phyloP scores from a whole-genome alignment of 2,888 invertebrate genomes.

The Falcaria lacertinaria region DNA sequence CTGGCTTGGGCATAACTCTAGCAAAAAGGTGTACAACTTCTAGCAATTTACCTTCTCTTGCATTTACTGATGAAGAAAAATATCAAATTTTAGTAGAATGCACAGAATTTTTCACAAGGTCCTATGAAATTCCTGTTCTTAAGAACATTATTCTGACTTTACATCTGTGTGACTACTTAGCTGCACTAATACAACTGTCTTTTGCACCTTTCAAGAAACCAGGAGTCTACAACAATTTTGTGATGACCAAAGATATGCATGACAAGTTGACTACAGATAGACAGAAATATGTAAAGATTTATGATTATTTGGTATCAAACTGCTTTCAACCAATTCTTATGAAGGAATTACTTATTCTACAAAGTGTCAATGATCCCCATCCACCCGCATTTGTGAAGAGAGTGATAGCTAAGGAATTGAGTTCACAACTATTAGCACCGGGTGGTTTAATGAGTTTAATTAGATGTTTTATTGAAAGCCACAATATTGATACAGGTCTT shows the following conservation, averaged over 20 bases:
- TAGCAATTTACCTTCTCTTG: conserved; percentile 40
- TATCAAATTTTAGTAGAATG: conserved; percentile 73
- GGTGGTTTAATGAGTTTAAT: conserved; percentile 84
- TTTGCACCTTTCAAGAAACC: conserved; percentile 84
- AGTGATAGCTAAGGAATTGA: conserved; percentile 80
- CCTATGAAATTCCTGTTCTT: conserved; percentile 72
- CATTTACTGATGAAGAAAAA: conserved; percentile 66
- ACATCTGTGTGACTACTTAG: conserved; percentile 81
- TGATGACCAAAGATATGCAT: conserved; percentile 80
- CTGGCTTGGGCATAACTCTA: conserved; percentile 81
- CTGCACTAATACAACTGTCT: conserved; percentile 84
- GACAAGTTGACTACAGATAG: conserved; percentile 70
- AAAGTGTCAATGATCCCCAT: conserved; percentile 67
- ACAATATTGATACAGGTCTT: conserved; percentile 74
- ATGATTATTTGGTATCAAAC: conserved; percentile 73
- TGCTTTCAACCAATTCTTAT: conserved; percentile 82
- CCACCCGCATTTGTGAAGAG: conserved; percentile 82
- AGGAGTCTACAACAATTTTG: conserved; percentile 50
- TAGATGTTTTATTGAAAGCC: conserved; percentile 81
- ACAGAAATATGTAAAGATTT: conserved; percentile 63
- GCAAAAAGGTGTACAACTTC: conserved; percentile 60
- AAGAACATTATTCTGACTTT: conserved; percentile 77
- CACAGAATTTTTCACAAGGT: conserved; percentile 67
- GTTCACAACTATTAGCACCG: conserved; percentile 76
- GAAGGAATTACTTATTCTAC: conserved; percentile 84